Evolutionary conservation across 1,140 invertebrate species (phyloP), one percentile per base, ranked within the genome.

Genomic region (Panagrolaimus sp.): DNA sequence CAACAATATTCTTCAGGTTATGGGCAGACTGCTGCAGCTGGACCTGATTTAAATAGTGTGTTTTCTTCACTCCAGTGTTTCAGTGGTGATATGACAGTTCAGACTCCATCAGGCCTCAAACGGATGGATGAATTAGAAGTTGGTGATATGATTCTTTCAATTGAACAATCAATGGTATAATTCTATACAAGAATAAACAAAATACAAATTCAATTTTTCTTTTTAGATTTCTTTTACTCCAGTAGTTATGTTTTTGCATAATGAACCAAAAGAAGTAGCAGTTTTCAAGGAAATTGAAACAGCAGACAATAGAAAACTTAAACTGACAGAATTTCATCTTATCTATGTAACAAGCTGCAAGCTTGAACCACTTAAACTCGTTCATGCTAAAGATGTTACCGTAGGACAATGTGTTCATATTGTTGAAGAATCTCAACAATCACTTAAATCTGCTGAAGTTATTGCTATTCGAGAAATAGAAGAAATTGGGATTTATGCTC

Each of bases 211-310:
- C n/a, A n/a, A 9, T 51, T 9, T 11, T 38, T 14, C 11, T 20
- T 51, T 69, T 77, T 13, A 75, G 74, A 62, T 75, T 20, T 16
- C 67, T 13, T 76, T 66, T 45, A 78, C 74, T 7, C 75, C 72
- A 23, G 46, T 76, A n/a, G 42, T 76, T 8, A 78, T 75, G 72
- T 76, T 76, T 53, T 27, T 76, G 27, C 74, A 76, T 71, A 66
- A 68, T 9, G 72, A 76, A 61, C 23, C 44, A 2, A 53, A 69
- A 4, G 72, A 74, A 68, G 27, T 42, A 23, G 74, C 74, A 25
- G 43, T 31, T 16, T 78, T 64, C 48, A 23, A 11, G 16, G 3
- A 61, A 11, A 44, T 78, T 14, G 20, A 44, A 51, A 76, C 74
- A 11, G 31, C 44, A n/a, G 42, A 43, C 51, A 65, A 67, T 5